Conservation (phyloP, 2,113 vertebrate genomes). For the Aldabrachelys gigantea region DNA sequence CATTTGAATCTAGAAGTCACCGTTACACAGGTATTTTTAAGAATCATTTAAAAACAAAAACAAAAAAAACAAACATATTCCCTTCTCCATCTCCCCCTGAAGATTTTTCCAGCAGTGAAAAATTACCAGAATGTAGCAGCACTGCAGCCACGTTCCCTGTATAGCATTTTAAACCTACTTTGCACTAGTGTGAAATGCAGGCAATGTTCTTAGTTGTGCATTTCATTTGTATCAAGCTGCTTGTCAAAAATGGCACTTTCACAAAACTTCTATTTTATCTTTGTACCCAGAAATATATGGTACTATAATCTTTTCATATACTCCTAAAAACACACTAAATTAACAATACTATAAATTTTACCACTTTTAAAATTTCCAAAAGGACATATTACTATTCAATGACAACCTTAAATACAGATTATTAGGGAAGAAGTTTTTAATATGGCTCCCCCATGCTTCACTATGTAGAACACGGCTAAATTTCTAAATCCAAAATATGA, state of each 20-base stretch:
- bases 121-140: background rate
- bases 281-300: background rate
- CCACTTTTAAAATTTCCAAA: background rate
- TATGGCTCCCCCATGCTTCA: background rate
- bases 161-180: background rate
- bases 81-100: background rate
- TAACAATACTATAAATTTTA: background rate
- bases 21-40: background rate
- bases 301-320: background rate
- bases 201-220: background rate
- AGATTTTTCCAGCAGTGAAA: background rate
- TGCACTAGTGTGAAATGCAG: background rate
- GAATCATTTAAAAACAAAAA: background rate
- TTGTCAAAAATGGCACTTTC: background rate
- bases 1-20: background rate
- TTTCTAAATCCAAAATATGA: background rate
- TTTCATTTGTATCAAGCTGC: background rate
- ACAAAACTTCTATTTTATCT: background rate
- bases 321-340: background rate
- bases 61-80: background rate
- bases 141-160: background rate
- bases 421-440: background rate
- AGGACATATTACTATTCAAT: background rate
- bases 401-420: background rate
- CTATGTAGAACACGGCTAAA: background rate